A percentile compares a stretch with the other conserved stretches of the same genome.
phyloP scores from a whole-genome alignment of 2,113 vertebrate genomes.

The Takifugu bimaculatus region DNA sequence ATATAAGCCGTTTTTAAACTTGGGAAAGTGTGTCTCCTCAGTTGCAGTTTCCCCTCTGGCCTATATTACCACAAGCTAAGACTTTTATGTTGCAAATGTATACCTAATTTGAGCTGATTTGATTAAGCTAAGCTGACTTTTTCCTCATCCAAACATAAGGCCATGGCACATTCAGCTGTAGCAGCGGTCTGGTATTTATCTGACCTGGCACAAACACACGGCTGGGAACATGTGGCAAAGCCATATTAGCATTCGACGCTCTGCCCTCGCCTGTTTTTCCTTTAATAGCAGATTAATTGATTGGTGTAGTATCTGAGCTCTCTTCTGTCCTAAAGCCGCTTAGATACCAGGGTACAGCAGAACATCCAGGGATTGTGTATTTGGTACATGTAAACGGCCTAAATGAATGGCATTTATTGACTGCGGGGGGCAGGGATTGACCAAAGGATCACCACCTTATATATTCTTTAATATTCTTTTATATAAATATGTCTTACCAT shows the following conservation, averaged over 20 bases:
- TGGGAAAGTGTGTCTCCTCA: slow-evolving; percentile 8
- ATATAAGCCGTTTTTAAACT: slow-evolving; percentile 1
- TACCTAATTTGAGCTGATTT: slow-evolving; percentile 35
- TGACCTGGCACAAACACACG: slow-evolving; percentile 31
- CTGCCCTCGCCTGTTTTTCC: slow-evolving; percentile 36
- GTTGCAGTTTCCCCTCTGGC: no score
- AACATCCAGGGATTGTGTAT: slow-evolving; percentile 41
- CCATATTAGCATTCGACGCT: slow-evolving; percentile 50
- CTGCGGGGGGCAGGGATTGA: no score
- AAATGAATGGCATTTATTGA: no score
- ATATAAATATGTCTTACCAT: no score
- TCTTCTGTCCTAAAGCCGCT: slow-evolving; percentile 60
- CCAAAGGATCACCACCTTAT: no score
- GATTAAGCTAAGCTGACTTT: slow-evolving; percentile 43
- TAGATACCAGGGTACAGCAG: slow-evolving; percentile 44
- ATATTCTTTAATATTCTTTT: no score
- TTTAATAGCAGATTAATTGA: slow-evolving; percentile 63
- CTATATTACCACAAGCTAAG: neutral
- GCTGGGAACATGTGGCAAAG: slow-evolving; percentile 24
- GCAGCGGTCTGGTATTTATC: slow-evolving; percentile 45
- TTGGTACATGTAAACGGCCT: neutral
- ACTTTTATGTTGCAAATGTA: neutral
- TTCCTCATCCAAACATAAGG: slow-evolving; percentile 20
- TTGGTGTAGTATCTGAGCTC: slow-evolving; percentile 57
- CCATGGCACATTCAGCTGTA: slow-evolving; percentile 24